Conservation (phyloP, 2,113 vertebrate species). For the Semicossyphus pulcher region DNA sequence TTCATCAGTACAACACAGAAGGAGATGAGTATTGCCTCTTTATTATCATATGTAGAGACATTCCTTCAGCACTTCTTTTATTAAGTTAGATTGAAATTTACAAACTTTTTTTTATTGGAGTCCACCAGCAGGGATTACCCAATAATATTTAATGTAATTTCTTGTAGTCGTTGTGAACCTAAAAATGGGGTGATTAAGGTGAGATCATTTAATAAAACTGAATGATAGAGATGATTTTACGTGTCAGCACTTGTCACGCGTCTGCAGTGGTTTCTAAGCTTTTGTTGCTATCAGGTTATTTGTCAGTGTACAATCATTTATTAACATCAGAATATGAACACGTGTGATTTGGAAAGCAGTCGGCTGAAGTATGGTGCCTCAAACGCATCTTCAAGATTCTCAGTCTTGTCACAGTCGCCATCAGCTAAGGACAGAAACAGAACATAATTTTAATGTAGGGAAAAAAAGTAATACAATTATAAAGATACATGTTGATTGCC, state of each 20-base stretch:
- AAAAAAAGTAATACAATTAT: not conserved
- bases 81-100: no score
- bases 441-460: not conserved
- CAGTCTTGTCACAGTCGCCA: conserved; percentile 22
- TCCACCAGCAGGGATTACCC: no score
- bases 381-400: conserved; percentile 10
- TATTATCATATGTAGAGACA: no score
- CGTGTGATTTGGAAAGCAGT: not conserved
- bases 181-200: no score
- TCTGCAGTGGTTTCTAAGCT: conserved; percentile 2
- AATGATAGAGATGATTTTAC: not conserved
- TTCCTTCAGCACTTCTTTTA: no score
- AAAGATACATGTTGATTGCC: not conserved
- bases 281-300: not conserved
- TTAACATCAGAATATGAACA: not conserved
- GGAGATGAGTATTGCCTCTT: no score
- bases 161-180: no score
- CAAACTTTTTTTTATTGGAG: no score
- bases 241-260: not conserved
- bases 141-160: no score
- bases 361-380: not conserved
- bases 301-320: not conserved
- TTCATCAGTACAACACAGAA: no score
- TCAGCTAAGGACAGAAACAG: conserved; percentile 43
- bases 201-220: not conserved